Evolutionary conservation across 2,113 vertebrate genomes (phyloP), one percentile per base, ranked within the genome.

Genomic region (Dipodomys spectabilis): DNA sequence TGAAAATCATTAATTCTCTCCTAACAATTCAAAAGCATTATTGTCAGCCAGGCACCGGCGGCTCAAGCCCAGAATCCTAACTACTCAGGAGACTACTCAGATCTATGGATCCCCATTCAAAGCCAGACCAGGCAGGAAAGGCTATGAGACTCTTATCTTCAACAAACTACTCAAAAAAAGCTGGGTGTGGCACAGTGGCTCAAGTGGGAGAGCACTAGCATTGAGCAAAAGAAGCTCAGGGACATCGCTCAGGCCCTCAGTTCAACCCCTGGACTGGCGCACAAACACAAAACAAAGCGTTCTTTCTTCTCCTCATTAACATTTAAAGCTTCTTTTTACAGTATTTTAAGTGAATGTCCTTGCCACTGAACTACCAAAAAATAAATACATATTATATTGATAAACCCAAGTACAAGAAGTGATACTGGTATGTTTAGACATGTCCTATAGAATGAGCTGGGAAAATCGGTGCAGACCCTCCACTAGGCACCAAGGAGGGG

Each of bases 11-110:
- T 28, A 73, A 79, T 15, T 65, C 2, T 79, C 39, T 82, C 68
- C 44, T 25, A 11, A 20, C 81, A 80, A 39, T 85, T 90, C 71
- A 90, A 93, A 95, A 88, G 80, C n/a, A 80, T 64, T 60, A 74
- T 80, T 39, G 2, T 53, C 72, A 57, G 53, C 53, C 15, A 4
- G 53, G 53, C 53, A 16, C 53, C 1, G 15, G 53, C 5, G 13
- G 12, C 53, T 57, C 15, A 13, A 57, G 53, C 4, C 53, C 53
- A 57, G 4, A 57, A 57, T 57, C 53, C 53, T 57, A 57, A 13
- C 15, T 18, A 57, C 15, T 57, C 53, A 57, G 16, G 53, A 57
- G 53, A 13, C 13, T 57, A 18, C 39, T 39, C 39, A 57, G 12
- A 57, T 57, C 53, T 57, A 4, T 18, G 15, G 15, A 57, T 57